phyloP scores from a whole-genome alignment of 2,113 vertebrate species.

The Heterochromis multidens region DNA sequence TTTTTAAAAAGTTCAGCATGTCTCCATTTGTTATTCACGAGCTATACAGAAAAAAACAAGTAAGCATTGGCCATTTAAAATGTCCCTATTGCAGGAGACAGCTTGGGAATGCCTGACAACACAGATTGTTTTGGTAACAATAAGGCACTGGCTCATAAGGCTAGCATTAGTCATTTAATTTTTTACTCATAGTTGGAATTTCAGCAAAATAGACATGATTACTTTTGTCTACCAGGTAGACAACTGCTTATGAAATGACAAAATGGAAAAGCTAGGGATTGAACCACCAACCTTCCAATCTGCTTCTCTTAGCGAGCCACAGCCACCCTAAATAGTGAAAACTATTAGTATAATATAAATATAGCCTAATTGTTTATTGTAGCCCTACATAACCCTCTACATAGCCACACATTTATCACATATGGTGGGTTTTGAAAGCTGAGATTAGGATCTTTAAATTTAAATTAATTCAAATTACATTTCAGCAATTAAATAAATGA shows the following conservation, averaged over 20 bases:
- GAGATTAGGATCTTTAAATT: not conserved
- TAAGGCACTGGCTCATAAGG: not conserved
- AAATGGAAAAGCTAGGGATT: rapidly evolving
- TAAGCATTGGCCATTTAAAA: too few relatives aligned
- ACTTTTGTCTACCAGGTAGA: not conserved
- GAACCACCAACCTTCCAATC: too few relatives aligned
- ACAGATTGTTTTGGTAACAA: not conserved
- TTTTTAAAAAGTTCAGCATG: not conserved
- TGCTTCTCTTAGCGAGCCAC: too few relatives aligned
- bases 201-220: not conserved
- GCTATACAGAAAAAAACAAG: not conserved
- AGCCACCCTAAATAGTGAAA: too few relatives aligned
- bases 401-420: too few relatives aligned
- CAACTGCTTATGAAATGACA: not conserved
- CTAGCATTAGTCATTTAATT: not conserved
- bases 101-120: not conserved
- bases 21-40: not conserved
- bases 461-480: not conserved
- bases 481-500: not conserved
- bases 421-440: too few relatives aligned
- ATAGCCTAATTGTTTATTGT: too few relatives aligned
- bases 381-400: too few relatives aligned
- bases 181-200: not conserved
- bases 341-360: too few relatives aligned
- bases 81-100: not conserved